Evolutionary conservation across 1,140 invertebrate species (phyloP).

Genomic region (Ruditapes philippinarum): DNA sequence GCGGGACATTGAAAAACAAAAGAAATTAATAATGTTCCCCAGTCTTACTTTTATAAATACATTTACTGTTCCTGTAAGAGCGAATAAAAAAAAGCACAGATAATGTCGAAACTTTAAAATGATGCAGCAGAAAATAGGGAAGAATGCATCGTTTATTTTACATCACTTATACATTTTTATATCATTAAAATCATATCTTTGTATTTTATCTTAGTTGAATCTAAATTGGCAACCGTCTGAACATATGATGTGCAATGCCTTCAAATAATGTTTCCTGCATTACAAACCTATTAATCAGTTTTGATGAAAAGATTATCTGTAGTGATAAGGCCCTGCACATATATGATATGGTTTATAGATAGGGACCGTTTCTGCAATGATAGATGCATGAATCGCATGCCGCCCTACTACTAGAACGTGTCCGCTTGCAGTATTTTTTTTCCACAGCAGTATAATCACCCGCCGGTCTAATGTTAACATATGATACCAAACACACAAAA

Average conservation of each 20-base stretch:
- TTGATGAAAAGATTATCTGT: not conserved
- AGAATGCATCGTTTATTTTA: conserved; percentile 56
- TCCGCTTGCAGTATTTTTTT: no score
- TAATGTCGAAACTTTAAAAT: not conserved
- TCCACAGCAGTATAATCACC: no score
- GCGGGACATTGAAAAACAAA: no score
- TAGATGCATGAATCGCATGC: not conserved
- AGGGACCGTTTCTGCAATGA: not conserved
- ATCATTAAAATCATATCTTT: conserved; percentile 60
- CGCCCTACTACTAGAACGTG: no score
- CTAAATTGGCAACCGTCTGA: conserved; percentile 56
- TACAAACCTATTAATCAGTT: conserved; percentile 47
- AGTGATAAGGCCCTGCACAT: not conserved
- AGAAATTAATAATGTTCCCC: no score
- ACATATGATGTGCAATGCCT: not conserved
- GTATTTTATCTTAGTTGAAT: conserved; percentile 49
- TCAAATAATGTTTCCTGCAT: conserved; percentile 7
- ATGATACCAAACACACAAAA: no score
- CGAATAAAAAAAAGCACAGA: not conserved
- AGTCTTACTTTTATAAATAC: no score
- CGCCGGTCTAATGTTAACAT: no score
- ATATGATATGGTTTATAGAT: not conserved
- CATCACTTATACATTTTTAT: conserved; percentile 42
- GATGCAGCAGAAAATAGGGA: not conserved
- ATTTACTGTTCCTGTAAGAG: not conserved